Base-by-base conservation (phyloP, 2,113 vertebrate species). In the Podilymbus podiceps region DNA sequence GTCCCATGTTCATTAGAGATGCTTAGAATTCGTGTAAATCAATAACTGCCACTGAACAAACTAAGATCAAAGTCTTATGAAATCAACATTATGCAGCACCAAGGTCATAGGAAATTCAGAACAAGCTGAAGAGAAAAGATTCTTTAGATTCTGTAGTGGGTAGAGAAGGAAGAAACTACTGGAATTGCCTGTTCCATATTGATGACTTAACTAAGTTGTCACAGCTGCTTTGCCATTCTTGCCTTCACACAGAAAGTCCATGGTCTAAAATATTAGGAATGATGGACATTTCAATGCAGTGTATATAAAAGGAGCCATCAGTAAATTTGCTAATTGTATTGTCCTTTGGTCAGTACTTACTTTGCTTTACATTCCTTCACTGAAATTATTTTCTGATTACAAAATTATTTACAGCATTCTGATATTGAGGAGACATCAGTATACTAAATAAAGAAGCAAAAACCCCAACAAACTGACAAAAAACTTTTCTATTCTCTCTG, bases 71-170 rank as follows among this genome's bases (percentile, higher is more conserved):
- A 97, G 96, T 98, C 93, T 97, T 94, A 97, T 81, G 94, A 97
- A 96, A 97, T 97, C 96, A 97, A 95, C 93, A 97, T 87, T 95
- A 97, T 86, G 93, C 92, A 97, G 97, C 95, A 96, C 79, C 95
- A 97, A 96, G 96, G 97, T 97, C 92, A 96, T 83, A 92, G 10
- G 88, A 95, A 97, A 92, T 97, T 97, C 96, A 92, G 55, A 96
- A 74, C 52, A 66, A 93, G 86, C 40, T 58, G 63, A 77, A 72
- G 24, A 92, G 46, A 47, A 96, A 94, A 96, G 58, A 95, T 83
- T 67, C 84, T 95, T 97, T 89, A 86, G 75, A 94, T 83, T 95
- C 50, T 97, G 91, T 76, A 89, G 95, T 55, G 12, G 5, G 12
- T 52, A 90, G 72, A 88, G 67, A 96, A 86, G 79, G 81, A 97